Percentiles rank a stretch among this genome's conserved stretches.
Evolutionary conservation across 2,888 invertebrate species (phyloP).

Genomic region (Augiades crinisus): DNA sequence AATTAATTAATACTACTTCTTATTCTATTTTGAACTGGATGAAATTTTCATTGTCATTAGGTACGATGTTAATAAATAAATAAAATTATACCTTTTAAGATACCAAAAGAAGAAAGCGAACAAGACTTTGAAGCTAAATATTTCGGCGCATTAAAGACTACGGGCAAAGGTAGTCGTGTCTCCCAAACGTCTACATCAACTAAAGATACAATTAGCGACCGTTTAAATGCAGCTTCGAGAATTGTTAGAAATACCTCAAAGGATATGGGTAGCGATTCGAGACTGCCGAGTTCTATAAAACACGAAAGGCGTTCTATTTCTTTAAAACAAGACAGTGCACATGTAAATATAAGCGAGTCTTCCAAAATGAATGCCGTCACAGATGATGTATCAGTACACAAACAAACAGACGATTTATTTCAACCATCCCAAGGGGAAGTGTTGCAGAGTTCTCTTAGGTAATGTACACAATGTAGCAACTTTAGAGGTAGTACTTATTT

Average conservation of each 20-base stretch:
- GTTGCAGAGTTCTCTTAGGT: slow-evolving; percentile 45
- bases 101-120: slow-evolving; percentile 61
- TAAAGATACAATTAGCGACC: slow-evolving; percentile 15
- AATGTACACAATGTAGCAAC: neutral
- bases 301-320: slow-evolving; percentile 26
- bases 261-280: slow-evolving; percentile 32
- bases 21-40: too few species aligned
- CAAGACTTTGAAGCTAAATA: slow-evolving; percentile 70
- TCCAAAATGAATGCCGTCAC: slow-evolving; percentile 15
- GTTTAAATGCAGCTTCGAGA: slow-evolving; percentile 25
- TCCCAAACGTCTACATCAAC: slow-evolving; percentile 11
- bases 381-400: slow-evolving; percentile 15
- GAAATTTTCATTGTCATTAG: too few species aligned
- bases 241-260: slow-evolving; percentile 22
- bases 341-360: slow-evolving; percentile 7
- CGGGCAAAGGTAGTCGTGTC: slow-evolving; percentile 9
- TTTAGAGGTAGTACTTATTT: too few species aligned
- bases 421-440: slow-evolving; percentile 34
- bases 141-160: slow-evolving; percentile 54
- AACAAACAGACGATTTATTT: slow-evolving; percentile 39
- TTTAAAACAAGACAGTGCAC: slow-evolving; percentile 30
- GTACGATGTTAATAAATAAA: too few species aligned
- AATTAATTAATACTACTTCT: too few species aligned
- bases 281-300: slow-evolving; percentile 31
- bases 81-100: slow-evolving; percentile 36